These are phyloP conservation scores for Hyles euphorbiae DNA, from an alignment of 1,140 invertebrate genomes.

Conservation along the genomic window DNA sequence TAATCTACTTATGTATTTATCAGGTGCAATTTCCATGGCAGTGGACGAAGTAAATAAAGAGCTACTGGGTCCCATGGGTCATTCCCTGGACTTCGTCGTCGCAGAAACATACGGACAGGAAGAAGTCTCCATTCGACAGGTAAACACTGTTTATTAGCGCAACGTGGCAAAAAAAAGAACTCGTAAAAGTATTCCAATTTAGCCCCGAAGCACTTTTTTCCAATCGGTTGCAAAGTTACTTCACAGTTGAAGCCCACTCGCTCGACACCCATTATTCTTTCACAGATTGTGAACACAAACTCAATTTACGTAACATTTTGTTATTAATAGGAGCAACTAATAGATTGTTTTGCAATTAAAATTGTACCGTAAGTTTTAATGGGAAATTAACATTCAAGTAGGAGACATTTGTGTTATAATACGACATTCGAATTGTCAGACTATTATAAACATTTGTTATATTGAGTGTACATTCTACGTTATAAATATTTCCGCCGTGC, in stretches of 20 bases:
- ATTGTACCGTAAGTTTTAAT: not conserved
- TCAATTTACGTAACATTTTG: constrained; percentile 8
- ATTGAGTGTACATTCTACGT: too few relatives aligned
- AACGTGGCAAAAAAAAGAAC: constrained; percentile 3
- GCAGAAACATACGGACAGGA: constrained; percentile 96
- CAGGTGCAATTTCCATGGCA: constrained; percentile 91
- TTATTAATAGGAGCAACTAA: not conserved
- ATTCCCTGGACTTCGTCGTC: constrained; percentile 86
- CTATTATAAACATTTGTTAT: too few relatives aligned
- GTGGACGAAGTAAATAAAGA: constrained; percentile 82
- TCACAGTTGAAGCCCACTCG: constrained; percentile 23
- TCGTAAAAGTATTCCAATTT: constrained; percentile 27
- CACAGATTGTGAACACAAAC: constrained; percentile 30
- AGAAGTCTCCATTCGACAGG: constrained; percentile 88
- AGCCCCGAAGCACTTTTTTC: constrained; percentile 24
- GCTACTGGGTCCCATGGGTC: constrained; percentile 78
- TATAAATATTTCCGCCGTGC: too few relatives aligned
- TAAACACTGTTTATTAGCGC: constrained; percentile 44
- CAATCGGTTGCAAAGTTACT: constrained; percentile 35
- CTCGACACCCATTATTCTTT: constrained; percentile 34
- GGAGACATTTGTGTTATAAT: not conserved
- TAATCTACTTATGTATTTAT: constrained; percentile 17
- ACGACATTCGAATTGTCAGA: too few relatives aligned
- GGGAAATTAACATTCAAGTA: not conserved
- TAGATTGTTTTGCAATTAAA: constrained; percentile 1